Base-by-base conservation (phyloP, 1,140 invertebrate genomes). In the Pogonomyrmex barbatus region DNA sequence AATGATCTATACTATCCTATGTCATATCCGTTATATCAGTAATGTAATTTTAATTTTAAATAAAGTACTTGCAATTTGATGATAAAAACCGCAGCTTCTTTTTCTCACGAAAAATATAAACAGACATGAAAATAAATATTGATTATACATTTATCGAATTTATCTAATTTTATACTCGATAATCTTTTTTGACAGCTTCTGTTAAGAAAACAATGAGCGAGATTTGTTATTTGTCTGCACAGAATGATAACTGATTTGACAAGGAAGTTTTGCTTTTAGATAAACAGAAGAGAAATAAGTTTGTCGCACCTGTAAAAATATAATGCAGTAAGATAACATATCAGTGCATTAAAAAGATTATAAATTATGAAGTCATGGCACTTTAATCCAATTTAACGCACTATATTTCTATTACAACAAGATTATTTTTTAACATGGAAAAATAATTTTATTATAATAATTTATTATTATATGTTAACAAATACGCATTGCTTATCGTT, bases 281-380 rank as follows among this genome's bases (percentile, higher is more conserved):
- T 77, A 63, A 63, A 63, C 12, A 79, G 2, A 79, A 0, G n/a
- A 63, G 10, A 62, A 77, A 36, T 9, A 6, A 45, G 10, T 63
- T 50, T 47, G 14, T 65, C 50, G 58, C 8, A 67, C 12, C 1
- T 67, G 10, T 14, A 52, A 39, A 79, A 68, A 79, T 68, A 68
- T 10, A 54, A 73, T 10, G 9, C 6, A 50, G 1, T 0, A 10
- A 70, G 78, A 81, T 82, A 73, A 82, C 52, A 30, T 58, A 71
- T 36, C 45, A 81, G 24, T 17, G 24, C 17, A 36, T 50, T 10
- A 1, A 47, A 50, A 47, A 73, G 9, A 71, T 71, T 45, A 81
- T 14, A 39, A 58, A 68, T 81, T 54, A 68, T 42, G 4, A 81
- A 60, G 2, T 73, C 17, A 12, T 9, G n/a, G 12, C 60, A 24